phyloP scores from a whole-genome alignment of 2,888 invertebrate species.

The Meiosimyza platycephala region DNA sequence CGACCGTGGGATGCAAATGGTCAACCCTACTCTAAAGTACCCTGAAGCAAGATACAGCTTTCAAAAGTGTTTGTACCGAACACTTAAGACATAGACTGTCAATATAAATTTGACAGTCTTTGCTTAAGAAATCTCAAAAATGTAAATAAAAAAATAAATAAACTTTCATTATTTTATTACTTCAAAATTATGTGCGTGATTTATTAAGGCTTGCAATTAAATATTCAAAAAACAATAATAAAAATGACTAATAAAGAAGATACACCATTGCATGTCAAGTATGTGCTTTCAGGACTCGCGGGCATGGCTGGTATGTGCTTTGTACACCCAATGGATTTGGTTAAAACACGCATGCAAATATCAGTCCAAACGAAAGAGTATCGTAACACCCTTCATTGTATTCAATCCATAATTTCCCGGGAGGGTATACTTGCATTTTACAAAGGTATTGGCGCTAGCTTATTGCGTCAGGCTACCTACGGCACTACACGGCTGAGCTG shows the following conservation, averaged over 20 bases:
- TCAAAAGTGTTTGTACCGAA: too few relatives aligned
- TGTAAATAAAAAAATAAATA: too few relatives aligned
- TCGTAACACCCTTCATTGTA: constrained; percentile 83
- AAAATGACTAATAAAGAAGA: constrained; percentile 41
- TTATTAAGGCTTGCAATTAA: neutral
- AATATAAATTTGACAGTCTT: too few relatives aligned
- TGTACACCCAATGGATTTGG: constrained; percentile 96
- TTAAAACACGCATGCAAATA: constrained; percentile 98
- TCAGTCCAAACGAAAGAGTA: constrained; percentile 72
- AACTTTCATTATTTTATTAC: too few relatives aligned
- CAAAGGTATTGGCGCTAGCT: constrained; percentile 90
- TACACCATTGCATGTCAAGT: constrained; percentile 72
- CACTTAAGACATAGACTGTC: too few relatives aligned
- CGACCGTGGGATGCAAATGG: too few relatives aligned
- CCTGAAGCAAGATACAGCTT: too few relatives aligned
- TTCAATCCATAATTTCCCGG: constrained; percentile 82
- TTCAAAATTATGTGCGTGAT: too few relatives aligned
- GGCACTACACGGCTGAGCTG: constrained; percentile 96
- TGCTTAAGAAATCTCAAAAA: too few relatives aligned
- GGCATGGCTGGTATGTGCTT: constrained; percentile 95
- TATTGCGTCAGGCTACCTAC: constrained; percentile 96
- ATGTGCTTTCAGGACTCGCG: constrained; percentile 83
- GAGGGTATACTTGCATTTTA: constrained; percentile 92
- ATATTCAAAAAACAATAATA: neutral
- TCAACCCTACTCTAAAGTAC: too few relatives aligned